phyloP scores from a whole-genome alignment of 2,888 invertebrate species.

The Eupithecia pulchellata region DNA sequence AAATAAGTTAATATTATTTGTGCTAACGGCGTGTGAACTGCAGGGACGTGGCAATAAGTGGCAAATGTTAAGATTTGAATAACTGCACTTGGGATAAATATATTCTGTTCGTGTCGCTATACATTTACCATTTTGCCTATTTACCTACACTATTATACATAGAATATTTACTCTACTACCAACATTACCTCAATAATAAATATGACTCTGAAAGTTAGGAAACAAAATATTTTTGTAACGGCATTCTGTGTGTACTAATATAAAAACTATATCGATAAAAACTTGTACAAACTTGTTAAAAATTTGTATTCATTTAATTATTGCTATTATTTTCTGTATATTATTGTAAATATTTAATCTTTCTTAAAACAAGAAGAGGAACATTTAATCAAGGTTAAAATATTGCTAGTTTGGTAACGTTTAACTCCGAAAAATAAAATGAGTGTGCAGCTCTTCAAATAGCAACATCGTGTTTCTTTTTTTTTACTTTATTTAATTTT shows the following conservation, averaged over 20 bases:
- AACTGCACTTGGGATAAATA: constrained; percentile 83
- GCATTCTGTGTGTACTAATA: constrained; percentile 81
- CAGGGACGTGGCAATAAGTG: constrained; percentile 76
- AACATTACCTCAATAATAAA: constrained; percentile 82
- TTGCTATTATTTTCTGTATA: constrained; percentile 82
- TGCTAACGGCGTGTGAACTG: constrained; percentile 81
- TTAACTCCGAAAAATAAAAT: constrained; percentile 74
- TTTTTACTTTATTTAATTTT: constrained; percentile 60
- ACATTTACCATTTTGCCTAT: constrained; percentile 74
- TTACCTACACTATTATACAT: constrained; percentile 85
- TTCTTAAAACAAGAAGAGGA: constrained; percentile 86
- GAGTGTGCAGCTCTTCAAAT: constrained; percentile 86
- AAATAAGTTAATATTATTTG: constrained; percentile 65
- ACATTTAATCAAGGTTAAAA: constrained; percentile 83
- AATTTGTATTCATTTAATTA: constrained; percentile 76
- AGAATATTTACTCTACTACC: constrained; percentile 82
- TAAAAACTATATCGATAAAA: constrained; percentile 85
- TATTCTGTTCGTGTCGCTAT: constrained; percentile 74
- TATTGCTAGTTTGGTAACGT: constrained; percentile 84
- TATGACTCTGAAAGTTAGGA: constrained; percentile 87
- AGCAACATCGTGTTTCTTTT: constrained; percentile 67
- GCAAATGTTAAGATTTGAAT: constrained; percentile 85
- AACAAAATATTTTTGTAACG: constrained; percentile 81
- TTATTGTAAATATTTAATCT: constrained; percentile 85
- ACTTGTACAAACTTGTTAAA: constrained; percentile 82